Evolutionary conservation across 2,113 vertebrate species (phyloP), one percentile per base, ranked within the genome.

Genomic region (Oriolus oriolus): DNA sequence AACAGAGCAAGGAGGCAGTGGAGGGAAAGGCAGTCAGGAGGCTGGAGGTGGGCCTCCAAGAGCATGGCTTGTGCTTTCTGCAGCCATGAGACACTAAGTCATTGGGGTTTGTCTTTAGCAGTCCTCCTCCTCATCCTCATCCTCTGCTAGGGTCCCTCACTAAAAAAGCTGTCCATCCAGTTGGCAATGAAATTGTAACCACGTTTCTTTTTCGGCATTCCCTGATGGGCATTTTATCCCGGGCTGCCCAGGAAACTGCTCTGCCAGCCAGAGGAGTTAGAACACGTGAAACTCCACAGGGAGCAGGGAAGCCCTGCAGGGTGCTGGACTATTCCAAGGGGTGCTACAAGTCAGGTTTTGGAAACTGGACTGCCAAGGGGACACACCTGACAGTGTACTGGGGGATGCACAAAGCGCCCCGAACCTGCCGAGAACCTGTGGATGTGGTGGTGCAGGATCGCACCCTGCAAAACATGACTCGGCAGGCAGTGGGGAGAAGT

Each of bases 141-240:
- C 41, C 8, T 50, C 45, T 18, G 14, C 41, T 42, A 31, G 33
- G 23, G 49, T 88, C 27, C 28, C 50, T 52, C 23, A 2, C 39
- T 65, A 45, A n/a, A 19, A 61, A 50, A 63, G 13, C 4, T 45
- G 13, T 44, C 60, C 56, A 37, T 33, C 24, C 47, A 57, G 50
- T 0, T 78, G n/a, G 15, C 2, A 1, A 53, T 70, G 22, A 70
- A 74, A 70, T 11, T 2, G 5, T 37, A 69, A 27, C 69, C 35
- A 24, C 0, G 0, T 66, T 71, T 83, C 35, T 53, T 39, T 42
- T 26, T 66, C 2, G 1, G 39, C 44, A 17, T 37, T 39, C 11
- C 33, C 69, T 65, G 42, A n/a, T 1, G 2, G 18, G 30, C 27
- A 52, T 81, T 85, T 69, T 82, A 57, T 59, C 5, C 6, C 0